A percentile compares a stretch with the other conserved stretches of the same genome.
phyloP scores from a whole-genome alignment of 30 jellyfish, hydroid and myxozoan genomes.

The Morbakka virulenta region DNA sequence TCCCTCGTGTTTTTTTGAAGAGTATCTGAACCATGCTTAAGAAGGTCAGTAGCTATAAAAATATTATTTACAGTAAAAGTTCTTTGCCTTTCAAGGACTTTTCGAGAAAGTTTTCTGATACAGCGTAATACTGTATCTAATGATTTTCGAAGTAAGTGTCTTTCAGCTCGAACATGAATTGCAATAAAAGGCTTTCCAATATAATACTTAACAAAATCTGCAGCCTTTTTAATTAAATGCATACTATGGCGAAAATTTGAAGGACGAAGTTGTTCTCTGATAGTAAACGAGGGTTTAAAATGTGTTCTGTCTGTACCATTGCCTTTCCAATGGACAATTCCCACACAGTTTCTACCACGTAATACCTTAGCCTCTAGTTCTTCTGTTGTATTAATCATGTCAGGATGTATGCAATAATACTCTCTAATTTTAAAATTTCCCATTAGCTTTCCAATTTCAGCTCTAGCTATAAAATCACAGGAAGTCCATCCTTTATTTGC shows the following conservation, averaged over 20 bases:
- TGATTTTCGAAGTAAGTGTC: slow-evolving; percentile 65
- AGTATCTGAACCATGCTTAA: slow-evolving; percentile 85
- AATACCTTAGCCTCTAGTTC: slow-evolving; percentile 64
- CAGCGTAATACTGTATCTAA: slow-evolving; percentile 52
- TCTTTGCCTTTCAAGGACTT: slow-evolving; percentile 17
- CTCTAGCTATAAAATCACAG: slow-evolving; percentile 56
- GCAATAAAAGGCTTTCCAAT: slow-evolving; percentile 72
- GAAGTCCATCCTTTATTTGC: slow-evolving; percentile 49
- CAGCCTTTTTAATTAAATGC: slow-evolving; percentile 58
- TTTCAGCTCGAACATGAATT: slow-evolving; percentile 85
- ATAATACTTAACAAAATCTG: slow-evolving; percentile 25
- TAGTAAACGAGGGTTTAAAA: slow-evolving; percentile 58
- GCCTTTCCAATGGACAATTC: slow-evolving; percentile 89
- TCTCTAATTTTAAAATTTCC: slow-evolving; percentile 49
- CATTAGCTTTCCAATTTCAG: slow-evolving; percentile 56
- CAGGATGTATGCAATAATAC: slow-evolving; percentile 92
- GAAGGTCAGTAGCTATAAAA: slow-evolving; percentile 83
- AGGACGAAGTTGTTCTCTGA: slow-evolving; percentile 56
- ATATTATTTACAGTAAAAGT: slow-evolving; percentile 31
- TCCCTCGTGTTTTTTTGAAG: slow-evolving; percentile 30
- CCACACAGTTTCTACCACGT: slow-evolving; percentile 63
- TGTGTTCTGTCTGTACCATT: slow-evolving; percentile 79
- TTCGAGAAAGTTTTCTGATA: slow-evolving; percentile 27
- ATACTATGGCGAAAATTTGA: slow-evolving; percentile 65
- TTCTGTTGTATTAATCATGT: slow-evolving; percentile 59